Conservation (phyloP, 2,113 vertebrate species). For the Pseudopipra pipra region DNA sequence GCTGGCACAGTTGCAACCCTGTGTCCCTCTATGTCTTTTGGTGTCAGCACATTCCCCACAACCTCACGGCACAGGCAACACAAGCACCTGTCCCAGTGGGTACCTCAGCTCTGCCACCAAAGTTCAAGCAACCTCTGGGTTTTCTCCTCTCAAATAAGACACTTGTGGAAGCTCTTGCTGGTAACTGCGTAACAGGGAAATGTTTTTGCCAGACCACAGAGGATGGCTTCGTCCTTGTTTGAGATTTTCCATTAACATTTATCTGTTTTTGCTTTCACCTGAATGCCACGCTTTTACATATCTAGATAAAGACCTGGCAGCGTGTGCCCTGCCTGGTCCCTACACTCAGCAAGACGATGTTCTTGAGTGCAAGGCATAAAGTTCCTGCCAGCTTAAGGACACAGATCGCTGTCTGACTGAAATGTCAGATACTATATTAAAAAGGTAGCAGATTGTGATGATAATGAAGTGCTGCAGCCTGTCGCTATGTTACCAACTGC, state of each 20-base stretch:
- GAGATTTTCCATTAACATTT: neutral
- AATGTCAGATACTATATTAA: conserved; percentile 55
- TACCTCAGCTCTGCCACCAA: neutral
- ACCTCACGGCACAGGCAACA: rapidly evolving
- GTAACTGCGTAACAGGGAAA: neutral
- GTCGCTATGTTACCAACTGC: conserved; percentile 57
- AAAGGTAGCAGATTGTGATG: conserved; percentile 64
- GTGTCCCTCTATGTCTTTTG: neutral
- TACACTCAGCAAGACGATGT: neutral
- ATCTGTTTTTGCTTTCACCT: neutral
- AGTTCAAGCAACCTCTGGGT: neutral
- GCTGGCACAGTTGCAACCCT: rapidly evolving
- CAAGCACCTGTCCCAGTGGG: rapidly evolving
- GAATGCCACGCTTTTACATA: neutral
- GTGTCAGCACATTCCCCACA: neutral
- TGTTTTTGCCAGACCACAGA: neutral
- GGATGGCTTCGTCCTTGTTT: neutral
- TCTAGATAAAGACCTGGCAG: neutral
- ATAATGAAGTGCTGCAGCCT: conserved; percentile 60
- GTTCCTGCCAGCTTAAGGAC: neutral
- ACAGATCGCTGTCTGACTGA: conserved; percentile 26
- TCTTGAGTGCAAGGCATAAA: neutral
- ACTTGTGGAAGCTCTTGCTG: neutral
- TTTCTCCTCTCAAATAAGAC: neutral
- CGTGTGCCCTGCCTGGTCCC: neutral